phyloP scores from a whole-genome alignment of 1,140 invertebrate genomes.

The Nephila pilipes region DNA sequence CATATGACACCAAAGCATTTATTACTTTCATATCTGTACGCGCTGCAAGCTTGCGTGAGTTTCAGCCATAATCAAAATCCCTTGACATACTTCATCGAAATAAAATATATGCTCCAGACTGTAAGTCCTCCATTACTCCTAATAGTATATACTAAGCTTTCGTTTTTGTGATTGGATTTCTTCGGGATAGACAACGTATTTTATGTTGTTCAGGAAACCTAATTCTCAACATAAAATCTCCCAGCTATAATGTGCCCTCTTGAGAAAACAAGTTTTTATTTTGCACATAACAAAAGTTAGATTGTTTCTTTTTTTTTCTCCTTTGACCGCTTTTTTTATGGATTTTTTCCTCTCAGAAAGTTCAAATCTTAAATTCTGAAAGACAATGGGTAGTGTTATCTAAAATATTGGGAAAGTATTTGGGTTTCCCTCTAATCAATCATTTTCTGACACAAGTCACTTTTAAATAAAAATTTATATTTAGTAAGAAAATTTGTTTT shows the following conservation, averaged over 20 bases:
- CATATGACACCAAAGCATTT: neutral
- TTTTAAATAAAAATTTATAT: no score
- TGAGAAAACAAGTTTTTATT: neutral
- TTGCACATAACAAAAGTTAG: neutral
- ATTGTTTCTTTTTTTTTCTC: neutral
- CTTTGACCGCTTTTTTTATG: neutral
- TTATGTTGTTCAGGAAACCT: neutral
- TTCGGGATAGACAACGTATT: neutral
- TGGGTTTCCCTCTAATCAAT: no score
- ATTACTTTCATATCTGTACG: neutral
- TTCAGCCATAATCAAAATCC: neutral
- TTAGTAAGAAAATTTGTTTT: no score
- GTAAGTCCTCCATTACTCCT: neutral
- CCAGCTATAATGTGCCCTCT: neutral
- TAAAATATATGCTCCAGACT: neutral
- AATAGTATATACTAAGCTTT: neutral
- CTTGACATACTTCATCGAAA: neutral
- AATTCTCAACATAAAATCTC: slow-evolving; percentile 5
- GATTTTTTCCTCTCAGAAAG: neutral
- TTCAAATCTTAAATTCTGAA: no score
- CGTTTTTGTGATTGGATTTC: neutral
- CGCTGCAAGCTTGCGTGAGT: neutral
- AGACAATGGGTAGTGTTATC: no score
- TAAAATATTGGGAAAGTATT: no score
- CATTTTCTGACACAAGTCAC: no score